Conservation (phyloP, 2,888 invertebrate species). For the Agrilus biguttatus region DNA sequence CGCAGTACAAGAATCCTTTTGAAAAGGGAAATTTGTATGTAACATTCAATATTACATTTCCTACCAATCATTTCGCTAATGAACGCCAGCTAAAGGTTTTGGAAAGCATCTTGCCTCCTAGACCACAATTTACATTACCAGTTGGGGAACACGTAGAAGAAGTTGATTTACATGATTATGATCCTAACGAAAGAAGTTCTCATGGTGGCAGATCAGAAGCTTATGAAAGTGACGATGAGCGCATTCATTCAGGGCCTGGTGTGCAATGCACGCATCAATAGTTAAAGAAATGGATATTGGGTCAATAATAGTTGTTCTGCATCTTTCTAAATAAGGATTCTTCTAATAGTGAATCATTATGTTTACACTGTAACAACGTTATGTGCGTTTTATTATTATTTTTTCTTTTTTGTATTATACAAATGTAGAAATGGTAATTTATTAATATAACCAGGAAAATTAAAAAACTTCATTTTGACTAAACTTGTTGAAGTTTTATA, state of each 20-base stretch:
- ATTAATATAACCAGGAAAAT: too few species aligned
- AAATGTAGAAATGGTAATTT: too few species aligned
- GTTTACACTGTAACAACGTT: too few species aligned
- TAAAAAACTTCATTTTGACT: too few species aligned
- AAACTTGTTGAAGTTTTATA: too few species aligned
- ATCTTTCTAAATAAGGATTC: constrained; percentile 31
- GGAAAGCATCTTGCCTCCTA: constrained; percentile 59
- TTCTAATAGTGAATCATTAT: too few species aligned
- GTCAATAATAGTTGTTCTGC: constrained; percentile 21
- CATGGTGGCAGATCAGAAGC: constrained; percentile 45
- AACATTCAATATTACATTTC: constrained; percentile 76
- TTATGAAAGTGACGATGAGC: constrained; percentile 56
- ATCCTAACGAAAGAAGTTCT: constrained; percentile 41
- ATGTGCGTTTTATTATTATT: too few species aligned
- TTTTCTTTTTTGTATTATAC: too few species aligned
- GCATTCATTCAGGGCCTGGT: constrained; percentile 43
- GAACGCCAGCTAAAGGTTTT: constrained; percentile 51
- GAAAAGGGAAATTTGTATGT: constrained; percentile 78
- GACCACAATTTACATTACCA: constrained; percentile 56
- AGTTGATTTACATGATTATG: constrained; percentile 65
- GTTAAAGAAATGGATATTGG: constrained; percentile 17
- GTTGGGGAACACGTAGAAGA: constrained; percentile 74
- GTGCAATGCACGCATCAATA: constrained; percentile 77
- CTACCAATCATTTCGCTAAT: constrained; percentile 62
- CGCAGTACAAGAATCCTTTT: constrained; percentile 67